A percentile compares a stretch with the other conserved stretches of the same genome.
These are phyloP conservation scores for Danionella dracula DNA, from an alignment of 2,797 vertebrate genomes.

Conservation along the genomic window DNA sequence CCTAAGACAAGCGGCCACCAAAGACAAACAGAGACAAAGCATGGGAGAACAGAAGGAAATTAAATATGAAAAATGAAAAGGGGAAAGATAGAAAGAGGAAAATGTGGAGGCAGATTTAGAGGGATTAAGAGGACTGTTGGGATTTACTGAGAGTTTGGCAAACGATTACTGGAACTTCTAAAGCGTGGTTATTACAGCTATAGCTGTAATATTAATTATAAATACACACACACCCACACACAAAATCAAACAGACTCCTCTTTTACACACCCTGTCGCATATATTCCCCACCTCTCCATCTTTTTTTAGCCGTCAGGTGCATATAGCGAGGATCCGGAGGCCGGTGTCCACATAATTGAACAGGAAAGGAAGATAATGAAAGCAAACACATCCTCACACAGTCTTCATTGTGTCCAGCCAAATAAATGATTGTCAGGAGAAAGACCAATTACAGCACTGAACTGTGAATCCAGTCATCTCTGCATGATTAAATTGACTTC, in stretches of 20 bases:
- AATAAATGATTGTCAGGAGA: constrained; percentile 5
- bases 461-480: not conserved
- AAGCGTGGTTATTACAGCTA: constrained; percentile 60
- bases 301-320: not conserved
- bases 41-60: constrained; percentile 16
- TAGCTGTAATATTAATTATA: constrained; percentile 74
- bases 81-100: constrained; percentile 27
- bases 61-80: constrained; percentile 38
- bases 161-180: constrained; percentile 69
- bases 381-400: constrained; percentile 14
- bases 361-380: constrained; percentile 25
- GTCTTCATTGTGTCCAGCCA: constrained; percentile 6
- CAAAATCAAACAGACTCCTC: constrained; percentile 42
- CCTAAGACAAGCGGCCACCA: constrained; percentile 1
- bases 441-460: not conserved
- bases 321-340: not conserved
- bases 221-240: constrained; percentile 21
- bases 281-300: constrained; percentile 4
- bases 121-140: constrained; percentile 52
- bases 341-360: constrained; percentile 15
- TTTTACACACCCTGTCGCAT: not conserved
- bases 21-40: constrained; percentile 11
- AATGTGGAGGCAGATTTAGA: constrained; percentile 53
- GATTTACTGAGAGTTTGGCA: constrained; percentile 66
- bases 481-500: constrained; percentile 6